A percentile compares a stretch with the other conserved stretches of the same genome.
phyloP scores from a whole-genome alignment of 37 sponge, comb jelly and placozoan species.

The Eunapius fragilis region DNA sequence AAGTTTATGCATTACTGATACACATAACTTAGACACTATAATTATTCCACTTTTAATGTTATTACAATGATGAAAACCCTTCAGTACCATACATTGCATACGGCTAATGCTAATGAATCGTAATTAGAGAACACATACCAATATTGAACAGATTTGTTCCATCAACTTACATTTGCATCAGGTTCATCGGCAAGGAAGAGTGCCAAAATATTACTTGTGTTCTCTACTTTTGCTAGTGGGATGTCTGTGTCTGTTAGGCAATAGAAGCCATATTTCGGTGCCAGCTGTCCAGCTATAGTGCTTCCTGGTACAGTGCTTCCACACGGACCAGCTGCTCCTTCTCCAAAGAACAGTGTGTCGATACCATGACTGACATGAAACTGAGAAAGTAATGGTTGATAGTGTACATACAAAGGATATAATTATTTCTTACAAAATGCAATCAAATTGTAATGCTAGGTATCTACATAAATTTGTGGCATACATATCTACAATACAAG shows the following conservation, averaged over 20 bases:
- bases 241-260: constrained; percentile 23
- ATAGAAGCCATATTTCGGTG: constrained; percentile 54
- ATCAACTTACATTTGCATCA: constrained; percentile 42
- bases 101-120: no score
- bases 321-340: constrained; percentile 31
- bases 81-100: no score
- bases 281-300: constrained; percentile 39
- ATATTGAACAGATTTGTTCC: neutral
- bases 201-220: constrained; percentile 38
- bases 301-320: constrained; percentile 12
- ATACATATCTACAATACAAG: no score
- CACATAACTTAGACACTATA: neutral
- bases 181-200: constrained; percentile 52
- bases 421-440: no score
- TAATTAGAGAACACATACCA: neutral
- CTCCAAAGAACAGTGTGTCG: constrained; percentile 59
- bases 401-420: no score
- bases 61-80: no score
- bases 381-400: constrained; percentile 3
- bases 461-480: no score
- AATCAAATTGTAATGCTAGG: no score
- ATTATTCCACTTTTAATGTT: no score
- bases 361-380: constrained; percentile 51
- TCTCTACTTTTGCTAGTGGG: constrained; percentile 12
- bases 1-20: neutral